Evolutionary conservation across 2,888 invertebrate genomes (phyloP).

Genomic region (Clanis bilineata): DNA sequence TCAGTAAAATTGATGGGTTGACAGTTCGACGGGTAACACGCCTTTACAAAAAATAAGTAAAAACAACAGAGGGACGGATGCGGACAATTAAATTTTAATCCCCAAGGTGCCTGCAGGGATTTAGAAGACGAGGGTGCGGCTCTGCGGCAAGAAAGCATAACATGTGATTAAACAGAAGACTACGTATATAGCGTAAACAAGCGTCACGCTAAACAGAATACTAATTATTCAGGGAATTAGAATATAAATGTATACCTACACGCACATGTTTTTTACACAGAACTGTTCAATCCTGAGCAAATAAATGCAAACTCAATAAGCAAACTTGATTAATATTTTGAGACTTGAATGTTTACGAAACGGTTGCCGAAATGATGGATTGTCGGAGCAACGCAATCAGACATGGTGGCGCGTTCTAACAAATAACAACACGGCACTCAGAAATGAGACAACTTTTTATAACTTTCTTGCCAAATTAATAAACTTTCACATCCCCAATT

Average conservation of each 20-base stretch:
- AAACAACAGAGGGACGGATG: slow-evolving; percentile 9
- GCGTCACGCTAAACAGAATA: background rate
- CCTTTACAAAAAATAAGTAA: slow-evolving; percentile 19
- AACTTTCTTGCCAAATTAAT: slow-evolving; percentile 17
- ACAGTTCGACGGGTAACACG: slow-evolving; percentile 21
- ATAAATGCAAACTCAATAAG: too few species aligned
- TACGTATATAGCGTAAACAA: background rate
- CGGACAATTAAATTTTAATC: slow-evolving; percentile 28
- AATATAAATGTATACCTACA: too few species aligned
- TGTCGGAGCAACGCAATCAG: background rate
- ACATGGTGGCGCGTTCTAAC: background rate
- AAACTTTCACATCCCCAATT: slow-evolving; percentile 25
- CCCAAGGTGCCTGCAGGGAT: slow-evolving; percentile 5
- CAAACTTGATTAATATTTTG: too few species aligned
- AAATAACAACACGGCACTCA: background rate
- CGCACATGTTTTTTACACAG: background rate
- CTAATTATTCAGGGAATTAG: too few species aligned
- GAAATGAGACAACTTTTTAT: background rate
- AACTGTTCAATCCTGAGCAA: too few species aligned
- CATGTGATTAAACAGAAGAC: background rate
- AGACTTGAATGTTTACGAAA: too few species aligned
- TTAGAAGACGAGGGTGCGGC: slow-evolving; percentile 4
- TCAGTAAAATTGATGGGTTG: slow-evolving; percentile 24
- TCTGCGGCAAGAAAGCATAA: slow-evolving; percentile 1
- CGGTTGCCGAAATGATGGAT: background rate